These are phyloP conservation scores for Cryptus armator DNA, from an alignment of 2,888 invertebrate genomes.

Conservation along the genomic window DNA sequence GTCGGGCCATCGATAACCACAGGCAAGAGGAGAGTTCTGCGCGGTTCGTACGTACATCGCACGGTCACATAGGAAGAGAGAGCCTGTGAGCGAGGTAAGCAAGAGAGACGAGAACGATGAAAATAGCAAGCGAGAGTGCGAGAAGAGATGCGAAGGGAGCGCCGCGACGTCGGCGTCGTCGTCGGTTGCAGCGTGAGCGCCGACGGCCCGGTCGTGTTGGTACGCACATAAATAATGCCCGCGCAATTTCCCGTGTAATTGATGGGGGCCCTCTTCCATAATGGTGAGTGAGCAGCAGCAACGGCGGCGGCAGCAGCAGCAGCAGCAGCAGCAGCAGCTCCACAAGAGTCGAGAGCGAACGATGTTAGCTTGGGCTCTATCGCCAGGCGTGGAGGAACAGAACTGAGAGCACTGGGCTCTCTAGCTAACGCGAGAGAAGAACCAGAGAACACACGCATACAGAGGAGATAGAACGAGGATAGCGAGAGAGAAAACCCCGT, in stretches of 20 bases:
- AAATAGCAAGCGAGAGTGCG: constrained; percentile 33
- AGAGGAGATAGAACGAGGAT: constrained; percentile 32
- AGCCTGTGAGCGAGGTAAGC: constrained; percentile 13
- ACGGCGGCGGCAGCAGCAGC: constrained; percentile 36
- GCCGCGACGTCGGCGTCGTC: constrained; percentile 48
- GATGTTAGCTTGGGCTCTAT: constrained; percentile 53
- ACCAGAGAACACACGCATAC: constrained; percentile 31
- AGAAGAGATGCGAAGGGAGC: constrained; percentile 21
- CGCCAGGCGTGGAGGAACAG: constrained; percentile 30
- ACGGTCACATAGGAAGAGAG: constrained; percentile 2
- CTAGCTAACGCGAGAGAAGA: constrained; percentile 51
- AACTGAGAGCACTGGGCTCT: constrained; percentile 44
- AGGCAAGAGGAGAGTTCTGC: constrained; percentile 56
- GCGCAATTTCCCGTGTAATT: constrained; percentile 84
- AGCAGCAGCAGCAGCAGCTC: constrained; percentile 38
- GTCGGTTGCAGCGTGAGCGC: constrained; percentile 69
- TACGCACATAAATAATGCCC: constrained; percentile 73
- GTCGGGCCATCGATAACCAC: constrained; percentile 81
- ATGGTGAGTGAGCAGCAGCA: constrained; percentile 76
- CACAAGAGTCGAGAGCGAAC: constrained; percentile 57
- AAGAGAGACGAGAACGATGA: constrained; percentile 5
- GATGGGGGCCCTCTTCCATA: constrained; percentile 81
- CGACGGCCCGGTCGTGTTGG: constrained; percentile 60
- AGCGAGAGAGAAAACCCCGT: constrained; percentile 34
- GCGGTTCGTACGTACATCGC: constrained; percentile 35